Evolutionary conservation across 2,888 invertebrate genomes (phyloP).

Genomic region (Dryadula phaetusa): DNA sequence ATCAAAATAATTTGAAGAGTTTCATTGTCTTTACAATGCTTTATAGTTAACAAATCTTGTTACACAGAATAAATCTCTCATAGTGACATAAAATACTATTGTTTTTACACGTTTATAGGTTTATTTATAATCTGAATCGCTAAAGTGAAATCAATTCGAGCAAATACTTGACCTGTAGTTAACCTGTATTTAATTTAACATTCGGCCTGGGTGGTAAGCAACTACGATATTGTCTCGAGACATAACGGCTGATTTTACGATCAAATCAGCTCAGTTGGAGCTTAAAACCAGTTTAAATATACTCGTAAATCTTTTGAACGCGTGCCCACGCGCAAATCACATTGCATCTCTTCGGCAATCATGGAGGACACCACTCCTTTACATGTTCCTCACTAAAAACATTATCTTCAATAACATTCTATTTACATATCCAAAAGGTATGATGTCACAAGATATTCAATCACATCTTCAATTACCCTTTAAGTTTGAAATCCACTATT

Average conservation of each 20-base stretch:
- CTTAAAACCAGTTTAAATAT: constrained; percentile 82
- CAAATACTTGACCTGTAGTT: constrained; percentile 62
- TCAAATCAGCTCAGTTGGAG: constrained; percentile 77
- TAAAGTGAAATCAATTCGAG: constrained; percentile 41
- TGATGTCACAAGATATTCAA: constrained; percentile 10
- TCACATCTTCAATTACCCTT: not conserved
- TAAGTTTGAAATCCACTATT: constrained; percentile 31
- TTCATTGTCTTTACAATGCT: too few species aligned
- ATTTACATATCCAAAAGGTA: not conserved
- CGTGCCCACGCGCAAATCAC: constrained; percentile 72
- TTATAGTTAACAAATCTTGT: not conserved
- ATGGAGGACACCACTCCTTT: constrained; percentile 49
- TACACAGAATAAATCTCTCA: not conserved
- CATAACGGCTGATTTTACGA: constrained; percentile 78
- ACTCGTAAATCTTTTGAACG: constrained; percentile 78
- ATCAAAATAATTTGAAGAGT: too few species aligned
- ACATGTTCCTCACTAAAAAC: constrained; percentile 13
- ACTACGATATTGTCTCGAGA: constrained; percentile 75
- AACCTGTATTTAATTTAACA: constrained; percentile 74
- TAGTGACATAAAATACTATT: not conserved
- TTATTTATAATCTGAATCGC: not conserved
- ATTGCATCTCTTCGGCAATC: constrained; percentile 57
- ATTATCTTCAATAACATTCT: not conserved
- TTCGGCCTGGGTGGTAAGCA: constrained; percentile 73
- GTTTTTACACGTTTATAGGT: not conserved